Percentiles rank a stretch among this genome's conserved stretches.
These are phyloP conservation scores for Chloroceryle amazona DNA, from an alignment of 2,797 vertebrate genomes.

Conservation along the genomic window DNA sequence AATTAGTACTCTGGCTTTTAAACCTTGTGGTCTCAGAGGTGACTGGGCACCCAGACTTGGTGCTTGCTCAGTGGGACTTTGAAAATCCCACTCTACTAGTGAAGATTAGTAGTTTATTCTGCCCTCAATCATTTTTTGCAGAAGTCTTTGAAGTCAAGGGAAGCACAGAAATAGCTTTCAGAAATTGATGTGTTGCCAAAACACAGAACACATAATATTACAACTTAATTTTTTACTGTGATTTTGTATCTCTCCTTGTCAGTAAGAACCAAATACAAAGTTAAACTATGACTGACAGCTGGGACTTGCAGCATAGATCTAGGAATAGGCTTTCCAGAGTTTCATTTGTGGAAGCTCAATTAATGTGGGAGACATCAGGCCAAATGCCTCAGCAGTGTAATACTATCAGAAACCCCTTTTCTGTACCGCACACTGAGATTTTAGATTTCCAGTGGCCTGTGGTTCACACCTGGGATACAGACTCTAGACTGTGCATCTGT, in stretches of 20 bases:
- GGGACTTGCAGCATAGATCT: neutral
- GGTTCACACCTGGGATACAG: neutral
- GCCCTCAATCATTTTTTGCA: neutral
- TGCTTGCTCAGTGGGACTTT: slow-evolving; percentile 32
- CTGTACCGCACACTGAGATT: neutral
- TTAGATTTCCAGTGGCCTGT: neutral
- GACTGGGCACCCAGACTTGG: slow-evolving; percentile 26
- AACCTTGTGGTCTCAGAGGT: slow-evolving; percentile 29
- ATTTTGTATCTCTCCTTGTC: neutral
- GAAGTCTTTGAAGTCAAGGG: slow-evolving; percentile 14
- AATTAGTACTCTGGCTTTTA: slow-evolving; percentile 51
- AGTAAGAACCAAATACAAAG: neutral
- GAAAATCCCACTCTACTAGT: slow-evolving; percentile 9
- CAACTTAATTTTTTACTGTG: neutral
- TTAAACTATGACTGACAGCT: neutral
- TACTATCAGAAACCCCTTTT: neutral
- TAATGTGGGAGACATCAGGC: neutral
- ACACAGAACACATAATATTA: neutral
- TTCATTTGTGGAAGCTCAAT: neutral
- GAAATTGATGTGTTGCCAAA: neutral
- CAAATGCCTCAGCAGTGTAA: neutral
- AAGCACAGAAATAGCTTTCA: neutral
- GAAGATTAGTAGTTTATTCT: slow-evolving; percentile 12
- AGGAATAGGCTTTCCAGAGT: neutral
- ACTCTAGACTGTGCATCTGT: neutral